A percentile compares a stretch with the other conserved stretches of the same genome.
phyloP scores from a whole-genome alignment of 2,888 invertebrate genomes.

The Pseudococcus longispinus region DNA sequence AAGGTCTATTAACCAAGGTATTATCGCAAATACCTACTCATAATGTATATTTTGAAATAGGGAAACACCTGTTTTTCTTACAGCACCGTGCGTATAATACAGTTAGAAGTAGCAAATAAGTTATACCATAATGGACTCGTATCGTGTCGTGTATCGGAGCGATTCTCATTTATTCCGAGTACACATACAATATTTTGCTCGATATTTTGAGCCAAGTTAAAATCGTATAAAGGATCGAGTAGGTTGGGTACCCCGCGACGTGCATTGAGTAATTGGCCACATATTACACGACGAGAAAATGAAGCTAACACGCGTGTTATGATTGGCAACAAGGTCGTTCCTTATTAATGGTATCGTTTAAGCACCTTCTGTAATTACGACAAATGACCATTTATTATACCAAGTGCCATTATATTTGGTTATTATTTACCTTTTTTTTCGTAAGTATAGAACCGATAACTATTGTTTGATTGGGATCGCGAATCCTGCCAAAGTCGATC shows the following conservation, averaged over 20 bases:
- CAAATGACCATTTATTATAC: background rate
- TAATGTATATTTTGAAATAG: background rate
- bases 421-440: background rate
- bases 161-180: background rate
- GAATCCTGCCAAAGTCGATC: background rate
- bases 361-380: conserved; percentile 31
- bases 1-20: background rate
- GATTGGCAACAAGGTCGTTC: conserved; percentile 38
- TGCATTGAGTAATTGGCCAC: background rate
- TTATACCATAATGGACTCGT: background rate
- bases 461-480: background rate
- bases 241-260: background rate
- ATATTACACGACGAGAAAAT: background rate
- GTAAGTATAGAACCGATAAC: too few relatives aligned
- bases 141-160: background rate
- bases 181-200: background rate
- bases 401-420: background rate
- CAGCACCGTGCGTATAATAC: background rate
- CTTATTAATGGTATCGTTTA: conserved; percentile 37
- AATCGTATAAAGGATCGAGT: background rate
- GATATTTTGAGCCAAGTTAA: background rate
- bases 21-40: background rate
- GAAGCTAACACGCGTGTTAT: background rate
- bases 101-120: too few relatives aligned
- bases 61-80: background rate